Evolutionary conservation across 2,797 vertebrate species (phyloP), one percentile per base, ranked within the genome.

Genomic region (Rhinophrynus dorsalis): DNA sequence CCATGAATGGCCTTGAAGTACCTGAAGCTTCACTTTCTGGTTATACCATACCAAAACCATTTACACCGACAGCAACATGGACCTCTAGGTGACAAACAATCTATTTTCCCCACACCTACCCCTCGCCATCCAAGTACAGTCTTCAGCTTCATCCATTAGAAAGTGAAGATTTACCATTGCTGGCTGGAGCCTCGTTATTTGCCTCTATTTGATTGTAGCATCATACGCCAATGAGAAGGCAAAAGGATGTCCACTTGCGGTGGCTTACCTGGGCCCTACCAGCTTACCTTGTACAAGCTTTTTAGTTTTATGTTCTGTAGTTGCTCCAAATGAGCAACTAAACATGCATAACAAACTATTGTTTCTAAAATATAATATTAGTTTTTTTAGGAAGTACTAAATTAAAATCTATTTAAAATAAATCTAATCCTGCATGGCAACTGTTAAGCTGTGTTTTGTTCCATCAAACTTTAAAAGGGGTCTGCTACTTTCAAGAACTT

Each of bases 121-220:
- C 69, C 61, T 52, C 55, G 44, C 54, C 62, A 60, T 67, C 62
- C 70, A 66, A 72, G 60, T 15, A 42, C 24, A 72, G 70, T 73
- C 70, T 73, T 54, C 70, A 60, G 70, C 62, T 73, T 60, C 54
- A 59, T 63, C 75, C 52, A 60, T 73, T 73, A 67, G 65, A 63
- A 73, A 66, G 55, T 2, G 70, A 66, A 67, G 75, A 68, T 64
- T 74, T 76, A 76, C 65, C 75, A 74, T 59, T 59, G 68, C 69
- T 66, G 56, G 59, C 38, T 68, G 69, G 52, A 10, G 67, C 35
- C 45, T 74, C 65, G 47, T 59, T 59, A 63, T 37, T 21, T 54
- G 62, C 58, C 55, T 75, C 61, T 68, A 73, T 73, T 68, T 76
- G 75, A 71, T 76, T 76, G 69, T 57, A 76, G 75, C 61, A 58